phyloP scores from a whole-genome alignment of 2,888 invertebrate genomes.

The Acrobasis suavella region DNA sequence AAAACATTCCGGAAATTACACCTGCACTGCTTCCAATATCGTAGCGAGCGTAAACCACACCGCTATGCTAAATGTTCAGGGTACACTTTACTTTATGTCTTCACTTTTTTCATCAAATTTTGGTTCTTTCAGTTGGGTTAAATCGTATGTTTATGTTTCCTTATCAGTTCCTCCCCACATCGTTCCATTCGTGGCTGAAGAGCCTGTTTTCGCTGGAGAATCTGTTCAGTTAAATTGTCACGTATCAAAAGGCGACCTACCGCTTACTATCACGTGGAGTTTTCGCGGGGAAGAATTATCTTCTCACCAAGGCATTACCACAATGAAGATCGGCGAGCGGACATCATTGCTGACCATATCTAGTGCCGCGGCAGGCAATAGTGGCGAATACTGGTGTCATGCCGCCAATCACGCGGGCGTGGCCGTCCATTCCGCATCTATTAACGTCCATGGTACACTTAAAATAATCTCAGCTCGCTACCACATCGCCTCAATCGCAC shows the following conservation, averaged over 20 bases:
- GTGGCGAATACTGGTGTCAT: constrained; percentile 87
- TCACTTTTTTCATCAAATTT: constrained; percentile 46
- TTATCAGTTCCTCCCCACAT: constrained; percentile 84
- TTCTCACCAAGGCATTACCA: constrained; percentile 79
- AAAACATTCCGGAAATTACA: constrained; percentile 88
- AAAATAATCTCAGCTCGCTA: constrained; percentile 30
- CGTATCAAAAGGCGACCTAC: constrained; percentile 86
- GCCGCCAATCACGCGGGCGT: constrained; percentile 86
- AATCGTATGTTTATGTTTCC: constrained; percentile 46
- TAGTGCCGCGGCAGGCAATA: constrained; percentile 84
- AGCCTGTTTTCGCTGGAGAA: constrained; percentile 85
- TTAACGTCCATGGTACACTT: constrained; percentile 86
- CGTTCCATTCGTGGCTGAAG: constrained; percentile 84
- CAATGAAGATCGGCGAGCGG: constrained; percentile 83
- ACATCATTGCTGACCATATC: constrained; percentile 86
- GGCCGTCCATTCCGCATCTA: constrained; percentile 82
- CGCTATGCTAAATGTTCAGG: constrained; percentile 85
- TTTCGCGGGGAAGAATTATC: constrained; percentile 84
- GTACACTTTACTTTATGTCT: constrained; percentile 70
- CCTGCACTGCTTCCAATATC: constrained; percentile 87
- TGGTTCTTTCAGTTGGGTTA: constrained; percentile 42
- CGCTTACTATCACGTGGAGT: constrained; percentile 88
- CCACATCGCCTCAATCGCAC: constrained; percentile 64
- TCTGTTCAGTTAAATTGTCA: constrained; percentile 84
- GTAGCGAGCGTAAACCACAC: constrained; percentile 86